Base-by-base conservation (phyloP, 2,113 vertebrate genomes). In the Xenopus borealis region DNA sequence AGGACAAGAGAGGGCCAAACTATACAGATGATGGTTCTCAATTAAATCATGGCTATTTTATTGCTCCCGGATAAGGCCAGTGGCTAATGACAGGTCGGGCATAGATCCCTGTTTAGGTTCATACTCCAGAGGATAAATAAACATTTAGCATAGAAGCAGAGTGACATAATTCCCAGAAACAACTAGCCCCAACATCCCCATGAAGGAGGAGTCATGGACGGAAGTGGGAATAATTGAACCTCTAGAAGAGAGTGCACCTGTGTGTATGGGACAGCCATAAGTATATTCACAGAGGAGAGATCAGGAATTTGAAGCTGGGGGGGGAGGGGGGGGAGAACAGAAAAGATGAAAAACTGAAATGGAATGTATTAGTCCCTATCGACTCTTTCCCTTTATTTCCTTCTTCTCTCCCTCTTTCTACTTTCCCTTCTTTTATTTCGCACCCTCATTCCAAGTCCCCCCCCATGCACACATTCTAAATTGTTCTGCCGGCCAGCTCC, bases 121-220 rank as follows among this genome's bases (percentile, higher is more conserved):
- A 69, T 45, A 66, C 71, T 64, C 62, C 72, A 66, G 52, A 27
- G 55, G 57, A 69, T 69, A 70, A 69, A 77, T 64, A 77, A 77
- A 77, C 74, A 76, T 76, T 69, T 76, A 63, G 67, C 73, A 77
- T 77, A 77, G 67, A 66, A 7, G 33, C 50, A 50, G 52, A 61
- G 55, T 77, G 74, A 77, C 67, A 70, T 70, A 46, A 77, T 30
- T 16, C 50, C 66, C 10, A 19, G 50, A 64, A 45, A 63, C 59
- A 45, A 13, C 59, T 69, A 46, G 23, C 72, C 50, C 66, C 73
- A 17, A 20, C 46, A 59, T 3, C 27, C 52, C 40, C 55, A 50
- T 50, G 62, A 65, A 47, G 55, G 18, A 13, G 46, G 9, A 50
- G 17, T 23, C 23, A 11, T 18, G 72, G 57, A 62, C 63, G 66